Conservation (phyloP, 2,113 vertebrate species). For the Empidonax alnorum region DNA sequence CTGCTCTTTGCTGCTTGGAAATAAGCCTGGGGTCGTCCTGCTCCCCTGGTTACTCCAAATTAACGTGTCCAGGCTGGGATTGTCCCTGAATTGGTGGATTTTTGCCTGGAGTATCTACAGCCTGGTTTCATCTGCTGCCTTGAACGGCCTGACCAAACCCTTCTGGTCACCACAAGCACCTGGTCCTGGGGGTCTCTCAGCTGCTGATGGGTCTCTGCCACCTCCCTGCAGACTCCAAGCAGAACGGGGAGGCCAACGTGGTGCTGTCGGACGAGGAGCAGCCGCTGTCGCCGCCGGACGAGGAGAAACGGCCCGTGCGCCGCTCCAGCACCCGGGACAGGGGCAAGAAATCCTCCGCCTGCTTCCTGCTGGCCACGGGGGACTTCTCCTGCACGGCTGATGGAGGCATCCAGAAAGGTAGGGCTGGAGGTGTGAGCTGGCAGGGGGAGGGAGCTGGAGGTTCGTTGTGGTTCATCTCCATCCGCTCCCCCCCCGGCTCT, state of each 20-base stretch:
- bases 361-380: conserved; percentile 88
- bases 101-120: not conserved
- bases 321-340: conserved; percentile 85
- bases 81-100: not conserved
- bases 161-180: not conserved
- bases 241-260: conserved; percentile 91
- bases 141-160: not conserved
- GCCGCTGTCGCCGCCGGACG: conserved; percentile 78
- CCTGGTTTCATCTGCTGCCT: not conserved
- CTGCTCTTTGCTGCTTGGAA: not conserved
- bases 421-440: not conserved
- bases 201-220: not conserved
- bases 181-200: fast-evolving
- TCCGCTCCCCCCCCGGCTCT: not conserved
- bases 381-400: conserved; percentile 85
- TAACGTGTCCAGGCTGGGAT: not conserved
- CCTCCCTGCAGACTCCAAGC: conserved; percentile 86
- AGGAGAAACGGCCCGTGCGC: conserved; percentile 82
- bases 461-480: not conserved
- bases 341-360: conserved; percentile 89
- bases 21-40: fast-evolving
- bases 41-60: not conserved
- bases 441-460: not conserved
- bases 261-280: conserved; percentile 90
- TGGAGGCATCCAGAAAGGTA: conserved; percentile 85